phyloP scores from a whole-genome alignment of 2,888 invertebrate species.

The Nasonovia ribisnigri region DNA sequence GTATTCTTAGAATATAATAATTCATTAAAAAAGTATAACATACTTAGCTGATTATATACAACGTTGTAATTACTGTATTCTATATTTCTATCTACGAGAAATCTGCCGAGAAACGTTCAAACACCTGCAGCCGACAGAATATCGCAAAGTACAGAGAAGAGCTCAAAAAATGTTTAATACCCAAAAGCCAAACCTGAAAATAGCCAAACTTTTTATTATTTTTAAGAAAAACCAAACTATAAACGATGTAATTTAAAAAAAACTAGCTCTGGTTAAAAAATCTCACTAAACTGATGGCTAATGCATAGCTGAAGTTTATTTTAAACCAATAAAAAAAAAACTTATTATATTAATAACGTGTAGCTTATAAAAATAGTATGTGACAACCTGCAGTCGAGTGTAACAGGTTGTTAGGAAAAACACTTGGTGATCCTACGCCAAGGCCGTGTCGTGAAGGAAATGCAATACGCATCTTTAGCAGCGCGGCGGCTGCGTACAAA shows the following conservation, averaged over 20 bases:
- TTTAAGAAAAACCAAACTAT: background rate
- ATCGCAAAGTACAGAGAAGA: background rate
- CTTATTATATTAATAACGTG: background rate
- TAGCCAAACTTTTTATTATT: background rate
- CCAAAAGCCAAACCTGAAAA: background rate
- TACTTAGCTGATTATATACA: background rate
- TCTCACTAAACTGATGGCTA: background rate
- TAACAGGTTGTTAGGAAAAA: slow-evolving; percentile 23
- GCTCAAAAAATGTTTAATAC: background rate
- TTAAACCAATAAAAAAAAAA: background rate
- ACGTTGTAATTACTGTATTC: background rate
- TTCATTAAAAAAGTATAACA: background rate
- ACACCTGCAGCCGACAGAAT: background rate
- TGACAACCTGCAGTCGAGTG: slow-evolving; percentile 36
- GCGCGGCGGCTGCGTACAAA: background rate
- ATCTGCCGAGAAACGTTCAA: background rate
- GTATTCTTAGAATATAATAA: background rate
- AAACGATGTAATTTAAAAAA: background rate
- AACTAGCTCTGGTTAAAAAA: background rate
- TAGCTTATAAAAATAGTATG: background rate
- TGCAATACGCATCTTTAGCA: background rate
- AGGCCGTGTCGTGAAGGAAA: slow-evolving; percentile 27
- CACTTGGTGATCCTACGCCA: background rate
- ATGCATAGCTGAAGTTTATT: background rate
- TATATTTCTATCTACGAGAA: too few relatives aligned